A percentile compares a stretch with the other conserved stretches of the same genome.
Conservation (phyloP, 2,888 invertebrate species). For the Salticus scenicus region DNA sequence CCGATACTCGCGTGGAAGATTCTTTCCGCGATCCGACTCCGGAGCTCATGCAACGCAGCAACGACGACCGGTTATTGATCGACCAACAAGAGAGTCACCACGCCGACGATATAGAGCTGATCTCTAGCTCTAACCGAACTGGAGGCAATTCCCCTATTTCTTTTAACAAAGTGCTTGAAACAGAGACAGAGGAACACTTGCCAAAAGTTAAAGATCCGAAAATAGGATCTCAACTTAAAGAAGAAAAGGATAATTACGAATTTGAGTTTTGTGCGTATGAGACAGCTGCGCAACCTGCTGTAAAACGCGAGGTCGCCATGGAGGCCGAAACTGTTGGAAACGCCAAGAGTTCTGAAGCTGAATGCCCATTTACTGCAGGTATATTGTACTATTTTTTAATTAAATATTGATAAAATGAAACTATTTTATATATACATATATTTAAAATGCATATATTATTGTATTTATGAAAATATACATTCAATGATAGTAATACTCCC, state of each 20-base stretch:
- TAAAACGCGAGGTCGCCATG: constrained; percentile 67
- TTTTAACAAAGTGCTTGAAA: constrained; percentile 35
- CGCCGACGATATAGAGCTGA: constrained; percentile 17
- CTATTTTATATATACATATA: too few species aligned
- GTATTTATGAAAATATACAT: too few species aligned
- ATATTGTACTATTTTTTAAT: background rate
- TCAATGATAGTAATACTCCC: background rate
- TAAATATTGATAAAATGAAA: too few species aligned
- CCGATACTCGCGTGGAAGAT: constrained; percentile 66
- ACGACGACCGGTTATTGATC: constrained; percentile 61
- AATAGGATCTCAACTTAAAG: constrained; percentile 53
- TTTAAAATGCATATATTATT: too few species aligned
- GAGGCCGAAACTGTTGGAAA: constrained; percentile 62
- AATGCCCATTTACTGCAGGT: constrained; percentile 66
- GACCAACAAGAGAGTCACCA: constrained; percentile 16
- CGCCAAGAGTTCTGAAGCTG: constrained; percentile 46
- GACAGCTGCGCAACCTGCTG: constrained; percentile 66
- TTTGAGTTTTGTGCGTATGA: constrained; percentile 59
- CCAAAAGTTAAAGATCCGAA: constrained; percentile 65
- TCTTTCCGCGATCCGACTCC: constrained; percentile 43
- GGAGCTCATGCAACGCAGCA: constrained; percentile 55
- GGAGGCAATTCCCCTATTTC: constrained; percentile 27
- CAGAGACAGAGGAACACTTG: constrained; percentile 57
- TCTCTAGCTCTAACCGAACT: background rate
- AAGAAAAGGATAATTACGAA: constrained; percentile 58